A percentile compares a stretch with the other conserved stretches of the same genome.
Evolutionary conservation across 53 echinoderm and acorn worm species (phyloP).

Genomic region (Zoroaster sp.): DNA sequence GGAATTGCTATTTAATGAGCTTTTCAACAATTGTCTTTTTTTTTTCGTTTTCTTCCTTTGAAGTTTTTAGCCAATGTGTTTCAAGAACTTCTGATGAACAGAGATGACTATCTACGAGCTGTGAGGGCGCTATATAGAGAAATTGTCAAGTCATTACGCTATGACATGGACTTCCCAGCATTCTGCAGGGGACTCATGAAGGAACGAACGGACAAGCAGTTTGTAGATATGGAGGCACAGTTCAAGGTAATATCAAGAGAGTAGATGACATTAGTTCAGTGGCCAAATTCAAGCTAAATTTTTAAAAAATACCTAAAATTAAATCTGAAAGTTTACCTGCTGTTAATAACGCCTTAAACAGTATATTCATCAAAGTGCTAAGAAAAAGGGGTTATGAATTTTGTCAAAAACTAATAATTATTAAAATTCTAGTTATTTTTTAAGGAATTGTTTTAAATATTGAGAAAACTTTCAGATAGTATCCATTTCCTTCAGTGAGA

Average conservation of each 20-base stretch:
- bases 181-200: conserved; percentile 93
- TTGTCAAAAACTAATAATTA: too few species aligned
- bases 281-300: too few species aligned
- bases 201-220: conserved; percentile 78
- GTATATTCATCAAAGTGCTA: too few species aligned
- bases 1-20: not conserved
- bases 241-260: conserved; percentile 64
- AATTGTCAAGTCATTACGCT: conserved; percentile 87
- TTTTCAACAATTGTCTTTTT: too few species aligned
- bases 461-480: too few species aligned
- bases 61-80: conserved; percentile 91
- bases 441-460: too few species aligned
- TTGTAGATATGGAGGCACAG: conserved; percentile 81
- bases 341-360: too few species aligned
- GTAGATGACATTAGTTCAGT: not conserved
- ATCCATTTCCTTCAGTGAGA: too few species aligned
- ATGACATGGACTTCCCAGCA: conserved; percentile 84
- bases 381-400: too few species aligned
- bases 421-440: too few species aligned
- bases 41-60: not conserved
- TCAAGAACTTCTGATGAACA: conserved; percentile 88
- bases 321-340: too few species aligned
- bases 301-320: too few species aligned
- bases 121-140: conserved; percentile 96
- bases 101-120: conserved; percentile 91